phyloP scores from a whole-genome alignment of 2,113 vertebrate genomes.

The Nansenia antarctica region DNA sequence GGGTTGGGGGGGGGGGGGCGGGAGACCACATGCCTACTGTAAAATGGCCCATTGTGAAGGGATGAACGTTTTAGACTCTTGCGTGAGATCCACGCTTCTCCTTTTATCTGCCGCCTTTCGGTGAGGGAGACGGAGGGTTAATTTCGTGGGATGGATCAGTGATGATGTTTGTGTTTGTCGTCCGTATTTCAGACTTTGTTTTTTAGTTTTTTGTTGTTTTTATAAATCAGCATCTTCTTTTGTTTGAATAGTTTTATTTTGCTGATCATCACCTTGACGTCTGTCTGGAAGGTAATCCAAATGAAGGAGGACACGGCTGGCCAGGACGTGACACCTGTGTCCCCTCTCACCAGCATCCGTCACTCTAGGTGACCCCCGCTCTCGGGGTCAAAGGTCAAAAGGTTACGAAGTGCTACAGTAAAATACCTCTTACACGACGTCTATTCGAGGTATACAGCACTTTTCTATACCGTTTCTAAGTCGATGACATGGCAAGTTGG shows the following conservation, averaged over 20 bases:
- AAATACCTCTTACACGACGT: background rate
- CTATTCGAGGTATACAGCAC: background rate
- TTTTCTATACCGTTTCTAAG: background rate
- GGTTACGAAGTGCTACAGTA: background rate
- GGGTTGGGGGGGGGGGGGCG: too few relatives aligned
- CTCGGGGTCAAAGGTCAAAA: background rate
- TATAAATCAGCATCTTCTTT: background rate
- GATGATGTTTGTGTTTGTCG: background rate
- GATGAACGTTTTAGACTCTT: background rate
- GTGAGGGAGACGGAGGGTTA: too few relatives aligned
- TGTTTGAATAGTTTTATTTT: background rate
- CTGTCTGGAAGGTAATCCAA: background rate
- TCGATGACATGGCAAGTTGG: background rate
- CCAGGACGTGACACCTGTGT: background rate
- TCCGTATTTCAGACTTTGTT: background rate
- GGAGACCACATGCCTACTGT: background rate
- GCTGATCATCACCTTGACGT: background rate
- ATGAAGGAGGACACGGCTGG: background rate
- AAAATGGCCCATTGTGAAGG: background rate
- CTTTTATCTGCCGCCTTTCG: background rate
- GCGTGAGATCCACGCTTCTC: background rate
- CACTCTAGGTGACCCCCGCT: constrained; percentile 15
- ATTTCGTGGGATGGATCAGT: too few relatives aligned
- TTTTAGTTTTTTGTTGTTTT: background rate
- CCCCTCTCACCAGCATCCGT: constrained; percentile 35